Percentiles rank a stretch among this genome's conserved stretches.
phyloP scores from a whole-genome alignment of 2,797 vertebrate species.

The Bovichtus variegatus region DNA sequence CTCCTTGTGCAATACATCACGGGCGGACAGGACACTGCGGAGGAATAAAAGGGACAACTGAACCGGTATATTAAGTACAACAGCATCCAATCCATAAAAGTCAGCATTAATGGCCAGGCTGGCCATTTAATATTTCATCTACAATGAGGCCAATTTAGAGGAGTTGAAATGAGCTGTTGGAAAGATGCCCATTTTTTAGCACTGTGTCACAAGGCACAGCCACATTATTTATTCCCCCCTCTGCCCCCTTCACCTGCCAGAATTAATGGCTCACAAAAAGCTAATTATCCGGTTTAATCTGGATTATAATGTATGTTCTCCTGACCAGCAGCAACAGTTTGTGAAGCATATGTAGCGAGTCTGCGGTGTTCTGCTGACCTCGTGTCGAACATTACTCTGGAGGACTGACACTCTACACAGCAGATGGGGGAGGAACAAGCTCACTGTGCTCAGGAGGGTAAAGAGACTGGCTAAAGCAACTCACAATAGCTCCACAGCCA shows the following conservation, averaged over 20 bases:
- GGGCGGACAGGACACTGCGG: slow-evolving; percentile 77
- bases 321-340: slow-evolving; percentile 81
- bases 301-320: slow-evolving; percentile 80
- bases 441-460: slow-evolving; percentile 55
- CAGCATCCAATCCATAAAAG: slow-evolving; percentile 85
- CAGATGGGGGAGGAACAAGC: slow-evolving; percentile 63
- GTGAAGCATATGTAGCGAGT: slow-evolving; percentile 75
- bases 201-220: slow-evolving; percentile 63
- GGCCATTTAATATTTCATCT: slow-evolving; percentile 85
- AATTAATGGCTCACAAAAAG: slow-evolving; percentile 83
- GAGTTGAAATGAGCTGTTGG: slow-evolving; percentile 76
- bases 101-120: slow-evolving; percentile 77
- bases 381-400: slow-evolving; percentile 70
- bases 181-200: slow-evolving; percentile 77
- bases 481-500: slow-evolving; percentile 47
- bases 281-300: slow-evolving; percentile 85
- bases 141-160: slow-evolving; percentile 84
- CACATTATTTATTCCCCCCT: slow-evolving; percentile 77
- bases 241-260: slow-evolving; percentile 75
- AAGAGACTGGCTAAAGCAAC: slow-evolving; percentile 54
- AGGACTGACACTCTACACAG: slow-evolving; percentile 59
- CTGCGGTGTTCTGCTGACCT: slow-evolving; percentile 66
- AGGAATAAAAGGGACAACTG: slow-evolving; percentile 85
- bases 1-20: slow-evolving; percentile 81
- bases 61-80: slow-evolving; percentile 84